phyloP scores from a whole-genome alignment of 2,888 invertebrate genomes.

The Trichopoda pennipes region DNA sequence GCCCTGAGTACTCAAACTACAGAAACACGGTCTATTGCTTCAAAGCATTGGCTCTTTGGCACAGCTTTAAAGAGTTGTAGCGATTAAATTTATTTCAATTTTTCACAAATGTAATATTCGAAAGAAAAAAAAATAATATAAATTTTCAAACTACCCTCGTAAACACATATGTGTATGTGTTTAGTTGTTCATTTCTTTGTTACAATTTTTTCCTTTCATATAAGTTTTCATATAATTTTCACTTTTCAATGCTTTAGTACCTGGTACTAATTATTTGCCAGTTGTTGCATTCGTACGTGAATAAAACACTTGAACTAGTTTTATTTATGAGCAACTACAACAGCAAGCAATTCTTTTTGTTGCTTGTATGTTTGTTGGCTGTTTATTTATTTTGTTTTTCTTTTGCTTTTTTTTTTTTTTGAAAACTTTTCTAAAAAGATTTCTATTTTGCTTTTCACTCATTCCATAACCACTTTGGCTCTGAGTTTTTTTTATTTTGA shows the following conservation, averaged over 20 bases:
- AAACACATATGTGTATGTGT: neutral
- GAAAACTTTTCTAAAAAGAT: constrained; percentile 41
- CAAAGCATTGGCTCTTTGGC: no score
- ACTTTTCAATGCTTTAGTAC: constrained; percentile 56
- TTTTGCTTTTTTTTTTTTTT: constrained; percentile 4
- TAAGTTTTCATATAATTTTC: constrained; percentile 45
- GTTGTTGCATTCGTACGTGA: constrained; percentile 44
- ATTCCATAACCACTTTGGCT: constrained; percentile 33
- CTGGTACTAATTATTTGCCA: constrained; percentile 62
- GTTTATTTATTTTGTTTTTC: no score
- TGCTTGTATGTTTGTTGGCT: constrained; percentile 22
- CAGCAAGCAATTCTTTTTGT: constrained; percentile 14
- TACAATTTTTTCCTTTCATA: constrained; percentile 8
- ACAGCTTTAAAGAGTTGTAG: no score
- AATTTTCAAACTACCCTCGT: neutral
- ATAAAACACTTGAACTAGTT: constrained; percentile 68
- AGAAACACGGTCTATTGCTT: no score
- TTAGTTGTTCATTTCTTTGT: constrained; percentile 19
- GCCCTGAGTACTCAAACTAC: no score
- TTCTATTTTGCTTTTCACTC: constrained; percentile 4
- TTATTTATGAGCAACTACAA: constrained; percentile 48
- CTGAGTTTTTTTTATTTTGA: constrained; percentile 50
- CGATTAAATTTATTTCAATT: no score
- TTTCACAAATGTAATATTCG: no score
- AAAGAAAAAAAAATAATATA: no score